Evolutionary conservation across 2,888 invertebrate genomes (phyloP).

Genomic region (Agrypnus murinus): DNA sequence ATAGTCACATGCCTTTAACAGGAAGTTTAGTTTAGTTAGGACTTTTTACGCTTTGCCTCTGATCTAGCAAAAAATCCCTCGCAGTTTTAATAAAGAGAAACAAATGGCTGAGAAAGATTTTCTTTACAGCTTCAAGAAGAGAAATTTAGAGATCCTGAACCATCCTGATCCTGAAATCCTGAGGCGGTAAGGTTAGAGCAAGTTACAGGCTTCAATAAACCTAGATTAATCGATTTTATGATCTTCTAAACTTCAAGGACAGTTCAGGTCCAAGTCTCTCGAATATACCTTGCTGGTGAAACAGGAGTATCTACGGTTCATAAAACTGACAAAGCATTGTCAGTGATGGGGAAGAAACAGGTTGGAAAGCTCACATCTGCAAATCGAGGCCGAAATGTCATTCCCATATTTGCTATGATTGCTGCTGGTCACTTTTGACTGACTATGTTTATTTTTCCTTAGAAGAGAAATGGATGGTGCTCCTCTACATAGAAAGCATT

Average conservation of each 20-base stretch:
- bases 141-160: constrained; percentile 9
- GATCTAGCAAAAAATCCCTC: constrained; percentile 4
- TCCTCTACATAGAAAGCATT: too few species aligned
- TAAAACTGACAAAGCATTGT: constrained; percentile 11
- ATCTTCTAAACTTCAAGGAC: not conserved
- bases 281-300: constrained; percentile 20
- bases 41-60: constrained; percentile 20
- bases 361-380: constrained; percentile 24
- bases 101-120: not conserved
- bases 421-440: not conserved
- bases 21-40: too few species aligned
- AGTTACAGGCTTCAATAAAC: constrained; percentile 27
- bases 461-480: constrained; percentile 2
- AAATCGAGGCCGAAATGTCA: constrained; percentile 20
- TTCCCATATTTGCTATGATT: not conserved
- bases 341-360: constrained; percentile 1
- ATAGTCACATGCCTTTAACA: constrained; percentile 16
- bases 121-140: not conserved
- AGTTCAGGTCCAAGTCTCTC: constrained; percentile 2
- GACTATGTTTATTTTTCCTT: not conserved
- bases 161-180: constrained; percentile 9
- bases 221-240: constrained; percentile 23
- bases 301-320: constrained; percentile 5
- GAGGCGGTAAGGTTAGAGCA: constrained; percentile 16
- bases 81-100: constrained; percentile 5